Evolutionary conservation across 2,113 vertebrate genomes (phyloP).

Genomic region (Plectropomus leopardus): DNA sequence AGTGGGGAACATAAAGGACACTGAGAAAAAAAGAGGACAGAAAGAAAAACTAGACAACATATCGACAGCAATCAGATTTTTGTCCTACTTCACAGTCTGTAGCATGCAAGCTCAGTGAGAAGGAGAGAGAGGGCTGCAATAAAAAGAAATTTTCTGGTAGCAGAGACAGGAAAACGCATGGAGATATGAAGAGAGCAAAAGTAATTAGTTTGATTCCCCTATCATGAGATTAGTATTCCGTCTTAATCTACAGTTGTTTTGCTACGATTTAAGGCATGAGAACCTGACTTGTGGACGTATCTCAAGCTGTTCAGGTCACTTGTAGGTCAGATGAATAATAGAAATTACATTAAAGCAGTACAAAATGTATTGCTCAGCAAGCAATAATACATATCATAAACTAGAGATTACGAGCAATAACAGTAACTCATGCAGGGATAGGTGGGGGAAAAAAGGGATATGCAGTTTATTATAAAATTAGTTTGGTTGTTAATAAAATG

Average conservation of each 20-base stretch:
- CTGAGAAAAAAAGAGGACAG: neutral
- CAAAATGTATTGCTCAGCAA: neutral
- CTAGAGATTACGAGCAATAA: neutral
- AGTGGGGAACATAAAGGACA: neutral
- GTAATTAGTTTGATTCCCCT: conserved; percentile 63
- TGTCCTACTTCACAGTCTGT: conserved; percentile 20
- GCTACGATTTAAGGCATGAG: conserved; percentile 49
- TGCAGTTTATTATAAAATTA: neutral
- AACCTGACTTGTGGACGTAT: conserved; percentile 39
- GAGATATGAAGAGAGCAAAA: conserved; percentile 9
- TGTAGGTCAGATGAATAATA: conserved; percentile 23
- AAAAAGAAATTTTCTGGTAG: conserved; percentile 10
- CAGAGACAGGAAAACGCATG: conserved; percentile 15
- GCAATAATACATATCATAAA: neutral
- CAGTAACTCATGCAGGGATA: neutral
- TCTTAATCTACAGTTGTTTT: conserved; percentile 50
- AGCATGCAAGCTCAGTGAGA: conserved; percentile 27
- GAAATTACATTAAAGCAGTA: neutral
- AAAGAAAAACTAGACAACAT: conserved; percentile 14
- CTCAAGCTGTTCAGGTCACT: conserved; percentile 46
- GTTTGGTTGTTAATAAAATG: neutral
- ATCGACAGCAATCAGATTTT: conserved; percentile 42
- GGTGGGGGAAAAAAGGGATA: neutral
- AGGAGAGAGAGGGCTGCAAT: neutral
- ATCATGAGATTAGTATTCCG: conserved; percentile 52